These are phyloP conservation scores for Lithophane ornitopus DNA, from an alignment of 2,888 invertebrate species.

Conservation along the genomic window DNA sequence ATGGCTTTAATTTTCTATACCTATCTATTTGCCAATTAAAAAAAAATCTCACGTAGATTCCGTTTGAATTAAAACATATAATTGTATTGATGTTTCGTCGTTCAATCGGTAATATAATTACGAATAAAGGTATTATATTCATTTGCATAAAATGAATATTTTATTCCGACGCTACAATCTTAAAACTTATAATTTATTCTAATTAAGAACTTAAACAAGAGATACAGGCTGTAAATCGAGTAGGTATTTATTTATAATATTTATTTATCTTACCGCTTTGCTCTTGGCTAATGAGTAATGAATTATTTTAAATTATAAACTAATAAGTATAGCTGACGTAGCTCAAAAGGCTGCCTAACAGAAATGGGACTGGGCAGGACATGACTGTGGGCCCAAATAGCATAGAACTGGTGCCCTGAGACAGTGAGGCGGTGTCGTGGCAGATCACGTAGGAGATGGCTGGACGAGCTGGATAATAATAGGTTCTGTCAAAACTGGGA, in stretches of 20 bases:
- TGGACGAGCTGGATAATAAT: neutral
- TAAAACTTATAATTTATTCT: slow-evolving; percentile 43
- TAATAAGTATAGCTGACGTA: neutral
- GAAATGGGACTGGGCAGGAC: neutral
- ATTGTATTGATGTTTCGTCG: neutral
- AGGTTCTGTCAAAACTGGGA: neutral
- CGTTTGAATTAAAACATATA: neutral
- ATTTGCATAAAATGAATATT: slow-evolving; percentile 37
- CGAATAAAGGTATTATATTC: neutral
- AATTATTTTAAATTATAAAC: neutral
- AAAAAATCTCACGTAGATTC: neutral
- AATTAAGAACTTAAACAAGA: slow-evolving; percentile 39
- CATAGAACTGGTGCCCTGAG: neutral
- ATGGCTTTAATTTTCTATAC: too few relatives aligned
- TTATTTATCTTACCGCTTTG: slow-evolving; percentile 15
- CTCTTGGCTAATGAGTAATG: neutral
- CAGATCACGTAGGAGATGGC: neutral
- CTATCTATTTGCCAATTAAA: neutral
- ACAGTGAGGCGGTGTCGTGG: too few relatives aligned
- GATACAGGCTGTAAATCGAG: slow-evolving; percentile 14
- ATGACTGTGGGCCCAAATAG: neutral
- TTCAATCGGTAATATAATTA: neutral
- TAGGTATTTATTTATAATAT: slow-evolving; percentile 10
- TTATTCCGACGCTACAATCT: slow-evolving; percentile 17
- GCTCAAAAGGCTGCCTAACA: neutral